Evolutionary conservation across 2,888 invertebrate genomes (phyloP), one percentile per base, ranked within the genome.

Genomic region (Drosophila mercatorum): DNA sequence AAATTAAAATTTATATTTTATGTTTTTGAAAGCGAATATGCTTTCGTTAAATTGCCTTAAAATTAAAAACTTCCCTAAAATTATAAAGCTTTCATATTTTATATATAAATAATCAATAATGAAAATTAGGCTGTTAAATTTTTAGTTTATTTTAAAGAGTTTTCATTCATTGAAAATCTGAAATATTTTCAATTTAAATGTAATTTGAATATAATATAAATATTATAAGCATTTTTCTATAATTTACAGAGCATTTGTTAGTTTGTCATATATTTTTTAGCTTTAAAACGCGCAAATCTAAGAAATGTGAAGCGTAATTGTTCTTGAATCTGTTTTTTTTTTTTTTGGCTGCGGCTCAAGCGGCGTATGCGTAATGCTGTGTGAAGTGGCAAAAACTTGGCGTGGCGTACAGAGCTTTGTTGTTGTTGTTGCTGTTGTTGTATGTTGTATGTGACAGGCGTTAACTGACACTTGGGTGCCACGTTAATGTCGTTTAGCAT

Each of bases 401-500:
- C 41, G 17, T 40, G 11, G 56, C 34, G 36, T 28, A 36, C 36
- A 43, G 44, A 46, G 61, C 41, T 46, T 36, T 51, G 34, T 34
- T 17, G 34, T 3, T 47, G 28, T 17, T 36, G 53, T 26, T 41
- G 31, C 6, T 57, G 59, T 17, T 47, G 59, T 38, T 59, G 51
- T 51, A n/a, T 70, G 62, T 80, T 78, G 80, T 69, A 73, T 75
- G 76, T 84, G 87, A 84, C 86, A 87, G 83, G 75, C 87, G 81
- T 68, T 84, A 87, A 87, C 89, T 80, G 84, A 81, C 86, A 86
- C 82, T 88, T 75, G 87, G 77, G 83, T 79, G 82, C 75, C 68
- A 75, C 73, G 80, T 79, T 87, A 86, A 88, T 80, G 87, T 79
- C 83, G 75, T 72, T 86, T 86, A 86, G 81, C 86, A 88, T 86